phyloP scores from a whole-genome alignment of 2,888 invertebrate species.

The Nephrotoma flavescens region DNA sequence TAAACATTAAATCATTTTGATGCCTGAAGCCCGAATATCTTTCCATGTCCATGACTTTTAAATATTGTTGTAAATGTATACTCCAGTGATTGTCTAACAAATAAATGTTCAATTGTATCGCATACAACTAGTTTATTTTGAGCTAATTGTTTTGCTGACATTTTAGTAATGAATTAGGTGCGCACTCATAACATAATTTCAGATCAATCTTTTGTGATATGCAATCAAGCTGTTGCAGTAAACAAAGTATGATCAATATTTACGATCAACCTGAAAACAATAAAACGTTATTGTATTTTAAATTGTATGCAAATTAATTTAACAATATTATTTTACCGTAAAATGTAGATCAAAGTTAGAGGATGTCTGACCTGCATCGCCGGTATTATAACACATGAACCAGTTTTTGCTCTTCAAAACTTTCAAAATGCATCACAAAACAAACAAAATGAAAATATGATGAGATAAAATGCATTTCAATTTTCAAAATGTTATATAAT shows the following conservation, averaged over 20 bases:
- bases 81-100: too few species aligned
- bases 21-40: too few species aligned
- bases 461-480: not conserved
- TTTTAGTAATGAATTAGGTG: not conserved
- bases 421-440: not conserved
- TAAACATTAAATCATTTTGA: too few species aligned
- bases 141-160: not conserved
- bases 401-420: not conserved
- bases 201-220: not conserved
- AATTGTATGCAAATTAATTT: not conserved
- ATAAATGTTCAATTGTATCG: too few species aligned
- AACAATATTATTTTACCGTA: not conserved
- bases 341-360: not conserved
- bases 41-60: too few species aligned
- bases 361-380: not conserved
- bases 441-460: not conserved
- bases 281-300: not conserved
- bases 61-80: too few species aligned
- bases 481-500: not conserved
- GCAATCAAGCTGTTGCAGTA: not conserved
- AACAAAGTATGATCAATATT: not conserved
- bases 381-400: not conserved
- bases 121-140: too few species aligned
- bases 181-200: not conserved
- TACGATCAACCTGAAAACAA: not conserved